phyloP scores from a whole-genome alignment of 1,140 invertebrate genomes.

The Chrysopa pallens region DNA sequence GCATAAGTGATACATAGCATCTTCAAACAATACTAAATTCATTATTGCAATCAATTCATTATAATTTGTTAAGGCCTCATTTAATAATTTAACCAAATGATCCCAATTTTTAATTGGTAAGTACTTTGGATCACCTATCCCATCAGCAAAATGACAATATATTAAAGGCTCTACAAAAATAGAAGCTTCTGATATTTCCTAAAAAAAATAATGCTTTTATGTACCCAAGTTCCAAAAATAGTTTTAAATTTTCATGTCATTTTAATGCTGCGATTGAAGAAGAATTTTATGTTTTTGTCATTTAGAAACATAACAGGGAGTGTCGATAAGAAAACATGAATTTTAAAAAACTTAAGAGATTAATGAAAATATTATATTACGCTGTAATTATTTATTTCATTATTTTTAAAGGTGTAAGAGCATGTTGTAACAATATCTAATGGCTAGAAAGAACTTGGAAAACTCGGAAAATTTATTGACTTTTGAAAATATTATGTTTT shows the following conservation, averaged over 20 bases:
- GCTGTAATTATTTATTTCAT: too few relatives aligned
- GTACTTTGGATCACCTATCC: conserved; percentile 83
- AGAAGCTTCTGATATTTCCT: conserved; percentile 43
- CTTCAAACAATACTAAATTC: conserved; percentile 91
- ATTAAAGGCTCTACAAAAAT: conserved; percentile 56
- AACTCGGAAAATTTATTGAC: too few relatives aligned
- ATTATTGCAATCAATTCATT: conserved; percentile 75
- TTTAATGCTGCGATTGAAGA: background rate
- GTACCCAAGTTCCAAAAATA: background rate
- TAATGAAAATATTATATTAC: too few relatives aligned
- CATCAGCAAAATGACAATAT: conserved; percentile 80
- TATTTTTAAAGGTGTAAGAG: too few relatives aligned
- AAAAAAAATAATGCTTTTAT: conserved; percentile 4
- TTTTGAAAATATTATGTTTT: too few relatives aligned
- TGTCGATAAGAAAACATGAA: too few relatives aligned
- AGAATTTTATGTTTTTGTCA: too few relatives aligned
- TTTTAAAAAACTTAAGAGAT: too few relatives aligned
- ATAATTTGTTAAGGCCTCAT: conserved; percentile 69
- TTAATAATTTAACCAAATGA: conserved; percentile 53
- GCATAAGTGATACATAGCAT: conserved; percentile 83
- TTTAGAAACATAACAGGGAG: too few relatives aligned
- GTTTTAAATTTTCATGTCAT: conserved; percentile 6
- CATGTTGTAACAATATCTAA: too few relatives aligned
- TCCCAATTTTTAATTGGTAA: conserved; percentile 55
- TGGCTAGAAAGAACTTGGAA: too few relatives aligned